Evolutionary conservation across 2,797 vertebrate species (phyloP).

Genomic region (Leuciscus waleckii): DNA sequence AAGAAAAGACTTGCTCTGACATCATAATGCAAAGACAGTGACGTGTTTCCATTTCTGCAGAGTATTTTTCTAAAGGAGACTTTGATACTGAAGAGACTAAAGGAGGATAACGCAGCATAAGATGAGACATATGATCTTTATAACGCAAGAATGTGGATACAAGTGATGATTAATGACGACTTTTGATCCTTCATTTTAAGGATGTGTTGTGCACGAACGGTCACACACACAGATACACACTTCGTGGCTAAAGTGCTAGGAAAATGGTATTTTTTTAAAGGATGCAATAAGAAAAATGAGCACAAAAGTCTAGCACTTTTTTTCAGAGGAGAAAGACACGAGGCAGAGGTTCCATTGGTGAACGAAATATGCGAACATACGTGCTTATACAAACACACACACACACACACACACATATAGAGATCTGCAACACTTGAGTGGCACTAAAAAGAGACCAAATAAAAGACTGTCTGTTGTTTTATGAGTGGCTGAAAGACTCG

Average conservation of each 20-base stretch:
- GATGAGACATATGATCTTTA: not conserved
- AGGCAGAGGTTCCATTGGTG: not conserved
- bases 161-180: constrained; percentile 20
- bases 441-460: constrained; percentile 73
- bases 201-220: not conserved
- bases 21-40: not conserved
- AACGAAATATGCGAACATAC: not conserved
- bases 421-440: constrained; percentile 63
- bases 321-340: constrained; percentile 7
- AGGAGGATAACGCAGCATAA: not conserved
- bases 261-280: constrained; percentile 28
- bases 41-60: constrained; percentile 40
- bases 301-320: constrained; percentile 47
- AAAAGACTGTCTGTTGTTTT: constrained; percentile 64
- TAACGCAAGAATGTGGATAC: constrained; percentile 24
- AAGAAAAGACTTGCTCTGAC: not conserved
- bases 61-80: constrained; percentile 61
- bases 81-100: constrained; percentile 1
- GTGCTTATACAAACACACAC: constrained; percentile 19
- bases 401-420: constrained; percentile 44
- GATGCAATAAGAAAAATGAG: constrained; percentile 31
- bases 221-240: not conserved
- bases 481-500: constrained; percentile 39
- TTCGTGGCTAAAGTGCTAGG: not conserved
- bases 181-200: constrained; percentile 18